These are phyloP conservation scores for Nyctalus aviator DNA, from an alignment of 2,797 vertebrate genomes.

Conservation along the genomic window DNA sequence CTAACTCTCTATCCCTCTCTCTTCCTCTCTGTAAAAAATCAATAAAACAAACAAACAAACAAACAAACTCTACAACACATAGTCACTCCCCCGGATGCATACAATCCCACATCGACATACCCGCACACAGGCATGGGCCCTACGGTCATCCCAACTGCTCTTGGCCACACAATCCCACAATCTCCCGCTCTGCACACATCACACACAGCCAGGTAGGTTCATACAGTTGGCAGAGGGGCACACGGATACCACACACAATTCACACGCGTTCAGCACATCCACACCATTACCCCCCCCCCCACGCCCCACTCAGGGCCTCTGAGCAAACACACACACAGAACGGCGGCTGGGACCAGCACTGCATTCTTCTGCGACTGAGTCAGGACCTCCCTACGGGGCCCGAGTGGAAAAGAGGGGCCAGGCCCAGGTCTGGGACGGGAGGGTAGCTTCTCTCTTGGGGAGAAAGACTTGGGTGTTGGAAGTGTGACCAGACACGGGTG, in stretches of 20 bases:
- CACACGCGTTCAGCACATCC: rapidly evolving
- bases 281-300: background rate
- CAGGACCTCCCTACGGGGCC: constrained; percentile 75
- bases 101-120: background rate
- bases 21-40: too few relatives aligned
- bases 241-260: background rate
- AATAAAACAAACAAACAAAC: too few relatives aligned
- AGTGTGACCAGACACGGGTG: background rate
- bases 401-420: constrained; percentile 60
- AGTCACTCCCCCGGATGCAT: background rate
- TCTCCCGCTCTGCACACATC: background rate
- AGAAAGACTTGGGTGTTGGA: background rate
- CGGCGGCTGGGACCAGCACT: constrained; percentile 49
- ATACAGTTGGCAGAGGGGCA: background rate
- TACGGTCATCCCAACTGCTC: background rate
- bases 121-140: background rate
- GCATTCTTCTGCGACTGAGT: constrained; percentile 86
- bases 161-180: background rate
- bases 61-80: background rate
- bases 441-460: background rate
- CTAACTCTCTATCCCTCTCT: too few relatives aligned
- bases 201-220: background rate
- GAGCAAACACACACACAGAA: background rate
- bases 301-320: background rate
- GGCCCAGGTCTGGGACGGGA: constrained; percentile 17